Conservation (phyloP, 2,113 vertebrate species). For the Willisornis vidua region DNA sequence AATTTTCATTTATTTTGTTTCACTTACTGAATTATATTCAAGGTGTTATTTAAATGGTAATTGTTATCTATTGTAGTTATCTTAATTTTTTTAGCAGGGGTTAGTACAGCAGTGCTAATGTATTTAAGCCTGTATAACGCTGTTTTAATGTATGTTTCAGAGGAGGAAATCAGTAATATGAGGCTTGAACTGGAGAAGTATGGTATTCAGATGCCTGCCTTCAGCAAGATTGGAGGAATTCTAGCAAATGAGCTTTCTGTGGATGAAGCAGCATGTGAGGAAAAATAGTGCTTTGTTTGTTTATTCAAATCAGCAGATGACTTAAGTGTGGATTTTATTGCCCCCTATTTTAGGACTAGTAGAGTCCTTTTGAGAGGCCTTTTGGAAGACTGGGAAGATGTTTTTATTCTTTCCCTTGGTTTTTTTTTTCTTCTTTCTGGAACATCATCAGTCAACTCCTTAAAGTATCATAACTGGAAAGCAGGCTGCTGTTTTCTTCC, state of each 20-base stretch:
- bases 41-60: neutral
- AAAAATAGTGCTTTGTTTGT: neutral
- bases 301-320: neutral
- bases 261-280: slow-evolving; percentile 95
- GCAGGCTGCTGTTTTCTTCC: neutral
- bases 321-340: neutral
- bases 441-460: neutral
- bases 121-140: neutral
- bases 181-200: slow-evolving; percentile 97
- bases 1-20: neutral
- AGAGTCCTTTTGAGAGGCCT: neutral
- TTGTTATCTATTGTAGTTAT: neutral
- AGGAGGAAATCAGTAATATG: slow-evolving; percentile 99
- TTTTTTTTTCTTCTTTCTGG: neutral
- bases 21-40: neutral
- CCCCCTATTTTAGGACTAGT: neutral
- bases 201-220: slow-evolving; percentile 99
- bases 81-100: neutral
- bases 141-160: slow-evolving; percentile 68
- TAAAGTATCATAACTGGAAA: neutral
- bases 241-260: slow-evolving; percentile 96
- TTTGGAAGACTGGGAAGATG: neutral
- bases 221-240: slow-evolving; percentile 98
- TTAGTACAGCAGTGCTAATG: neutral
- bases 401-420: neutral